Evolutionary conservation across 2,113 vertebrate species (phyloP).

Genomic region (Argyrosomus japonicus): DNA sequence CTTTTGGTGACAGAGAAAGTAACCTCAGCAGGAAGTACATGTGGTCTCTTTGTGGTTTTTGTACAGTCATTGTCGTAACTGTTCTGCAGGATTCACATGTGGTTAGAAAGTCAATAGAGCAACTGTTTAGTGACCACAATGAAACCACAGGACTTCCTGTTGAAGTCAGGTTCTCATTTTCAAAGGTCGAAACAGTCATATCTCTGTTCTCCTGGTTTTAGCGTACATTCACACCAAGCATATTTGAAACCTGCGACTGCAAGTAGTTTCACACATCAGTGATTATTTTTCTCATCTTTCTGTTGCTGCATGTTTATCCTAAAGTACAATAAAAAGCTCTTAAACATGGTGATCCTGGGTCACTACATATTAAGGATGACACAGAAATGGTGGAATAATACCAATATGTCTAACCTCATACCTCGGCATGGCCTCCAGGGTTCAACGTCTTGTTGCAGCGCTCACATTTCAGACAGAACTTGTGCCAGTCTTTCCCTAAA

Average conservation of each 20-base stretch:
- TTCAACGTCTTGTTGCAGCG: constrained; percentile 95
- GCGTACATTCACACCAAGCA: background rate
- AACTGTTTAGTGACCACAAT: background rate
- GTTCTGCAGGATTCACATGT: background rate
- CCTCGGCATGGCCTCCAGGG: constrained; percentile 92
- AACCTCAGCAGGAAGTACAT: background rate
- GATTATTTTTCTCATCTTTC: background rate
- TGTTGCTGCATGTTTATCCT: background rate
- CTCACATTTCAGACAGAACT: constrained; percentile 96
- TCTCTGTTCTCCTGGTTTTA: background rate
- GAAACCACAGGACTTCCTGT: background rate
- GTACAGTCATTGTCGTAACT: background rate
- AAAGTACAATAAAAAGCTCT: background rate
- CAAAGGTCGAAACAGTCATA: background rate
- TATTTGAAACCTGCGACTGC: background rate
- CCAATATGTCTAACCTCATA: constrained; percentile 40
- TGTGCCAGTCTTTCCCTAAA: constrained; percentile 96
- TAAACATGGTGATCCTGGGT: background rate
- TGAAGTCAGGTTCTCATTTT: background rate
- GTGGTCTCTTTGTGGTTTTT: background rate
- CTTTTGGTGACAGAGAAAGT: background rate
- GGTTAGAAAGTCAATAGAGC: background rate
- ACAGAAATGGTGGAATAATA: background rate
- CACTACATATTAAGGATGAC: background rate
- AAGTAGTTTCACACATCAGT: background rate